A percentile compares a stretch with the other conserved stretches of the same genome.
Evolutionary conservation across 2,888 invertebrate genomes (phyloP).

Genomic region (Metopia argyrocephala): DNA sequence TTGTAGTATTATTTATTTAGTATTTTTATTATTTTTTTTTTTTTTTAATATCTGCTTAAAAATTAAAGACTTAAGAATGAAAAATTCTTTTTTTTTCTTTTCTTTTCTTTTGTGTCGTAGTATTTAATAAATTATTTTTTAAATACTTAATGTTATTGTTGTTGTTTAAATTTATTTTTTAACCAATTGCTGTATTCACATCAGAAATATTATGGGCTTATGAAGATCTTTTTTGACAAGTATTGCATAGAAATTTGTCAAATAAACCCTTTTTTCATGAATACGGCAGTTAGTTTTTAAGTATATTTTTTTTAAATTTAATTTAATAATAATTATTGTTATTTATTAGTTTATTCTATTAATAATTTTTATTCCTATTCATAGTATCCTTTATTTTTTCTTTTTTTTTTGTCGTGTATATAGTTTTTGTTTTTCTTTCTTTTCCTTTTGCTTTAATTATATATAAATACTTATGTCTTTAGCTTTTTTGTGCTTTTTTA

Average conservation of each 20-base stretch:
- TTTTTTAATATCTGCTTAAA: slow-evolving; percentile 51
- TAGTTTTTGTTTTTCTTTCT: slow-evolving; percentile 34
- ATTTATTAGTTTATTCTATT: slow-evolving; percentile 33
- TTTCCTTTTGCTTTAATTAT: slow-evolving; percentile 45
- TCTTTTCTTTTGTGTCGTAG: slow-evolving; percentile 38
- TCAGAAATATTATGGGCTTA: too few species aligned
- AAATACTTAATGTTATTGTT: slow-evolving; percentile 50
- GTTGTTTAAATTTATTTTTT: slow-evolving; percentile 35
- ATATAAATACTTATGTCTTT: slow-evolving; percentile 66
- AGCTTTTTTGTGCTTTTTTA: slow-evolving; percentile 64
- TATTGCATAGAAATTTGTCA: too few species aligned
- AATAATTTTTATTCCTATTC: slow-evolving; percentile 31
- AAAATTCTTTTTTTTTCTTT: slow-evolving; percentile 51
- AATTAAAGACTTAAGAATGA: slow-evolving; percentile 58
- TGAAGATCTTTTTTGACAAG: too few species aligned
- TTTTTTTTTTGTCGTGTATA: slow-evolving; percentile 40
- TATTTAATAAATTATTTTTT: slow-evolving; percentile 36
- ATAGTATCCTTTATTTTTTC: slow-evolving; percentile 30
- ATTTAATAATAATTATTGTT: slow-evolving; percentile 22
- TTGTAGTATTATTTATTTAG: slow-evolving; percentile 39
- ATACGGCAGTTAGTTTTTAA: too few species aligned
- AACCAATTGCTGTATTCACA: too few species aligned
- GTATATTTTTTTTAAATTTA: background rate
- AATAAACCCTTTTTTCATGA: slow-evolving; percentile 43
- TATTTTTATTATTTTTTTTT: slow-evolving; percentile 31